These are phyloP conservation scores for Parambassis ranga DNA, from an alignment of 2,797 vertebrate species.

Conservation along the genomic window DNA sequence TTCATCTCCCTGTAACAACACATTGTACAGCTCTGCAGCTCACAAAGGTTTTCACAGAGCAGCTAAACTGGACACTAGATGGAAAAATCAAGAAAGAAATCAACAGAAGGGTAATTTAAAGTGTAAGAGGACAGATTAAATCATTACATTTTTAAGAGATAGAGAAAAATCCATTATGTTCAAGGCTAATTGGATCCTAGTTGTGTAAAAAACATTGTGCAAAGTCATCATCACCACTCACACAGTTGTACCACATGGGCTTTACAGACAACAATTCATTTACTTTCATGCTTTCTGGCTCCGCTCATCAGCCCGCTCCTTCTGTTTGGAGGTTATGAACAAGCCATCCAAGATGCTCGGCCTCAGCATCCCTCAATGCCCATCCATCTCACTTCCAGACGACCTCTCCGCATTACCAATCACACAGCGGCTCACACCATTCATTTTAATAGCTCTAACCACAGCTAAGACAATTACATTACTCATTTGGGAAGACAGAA, in stretches of 20 bases:
- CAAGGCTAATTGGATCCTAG: too few species aligned
- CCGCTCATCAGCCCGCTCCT: not conserved
- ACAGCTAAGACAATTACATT: slow-evolving; percentile 32
- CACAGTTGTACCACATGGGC: not conserved
- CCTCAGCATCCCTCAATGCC: not conserved
- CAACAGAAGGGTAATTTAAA: too few species aligned
- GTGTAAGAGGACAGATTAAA: too few species aligned
- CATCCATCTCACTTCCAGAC: slow-evolving; percentile 22
- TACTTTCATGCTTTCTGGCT: not conserved
- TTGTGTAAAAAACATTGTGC: not conserved
- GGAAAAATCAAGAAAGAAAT: too few species aligned
- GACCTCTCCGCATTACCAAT: slow-evolving; percentile 31
- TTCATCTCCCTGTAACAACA: too few species aligned
- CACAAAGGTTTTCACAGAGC: too few species aligned
- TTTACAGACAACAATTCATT: not conserved
- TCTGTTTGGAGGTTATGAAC: slow-evolving; percentile 12
- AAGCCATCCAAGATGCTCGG: slow-evolving; percentile 6
- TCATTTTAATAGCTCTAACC: slow-evolving; percentile 37
- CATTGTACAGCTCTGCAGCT: not conserved
- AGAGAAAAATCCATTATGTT: too few species aligned
- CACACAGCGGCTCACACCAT: slow-evolving; percentile 15
- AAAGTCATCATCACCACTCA: slow-evolving; percentile 1
- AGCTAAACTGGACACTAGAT: too few species aligned
- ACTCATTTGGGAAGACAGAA: slow-evolving; percentile 38
- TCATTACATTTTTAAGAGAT: too few species aligned